Base-by-base conservation (phyloP, 2,888 invertebrate species). In the Petrolisthes manimaculis region DNA sequence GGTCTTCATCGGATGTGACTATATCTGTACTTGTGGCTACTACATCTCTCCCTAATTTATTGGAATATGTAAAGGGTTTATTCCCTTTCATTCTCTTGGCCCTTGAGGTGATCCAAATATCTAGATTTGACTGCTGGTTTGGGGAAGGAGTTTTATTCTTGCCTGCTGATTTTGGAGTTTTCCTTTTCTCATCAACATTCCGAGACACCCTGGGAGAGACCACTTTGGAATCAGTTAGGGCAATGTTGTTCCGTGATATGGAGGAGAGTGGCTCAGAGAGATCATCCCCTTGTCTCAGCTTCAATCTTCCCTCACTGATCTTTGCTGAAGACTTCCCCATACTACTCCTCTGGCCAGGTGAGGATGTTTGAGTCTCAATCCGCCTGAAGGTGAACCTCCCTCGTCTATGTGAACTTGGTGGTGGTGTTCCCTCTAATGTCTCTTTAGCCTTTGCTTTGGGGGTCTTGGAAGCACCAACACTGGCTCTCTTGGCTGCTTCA, bases 141-240 rank as follows among this genome's bases (percentile, higher is more conserved):
- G 37, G 14, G 18, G n/a, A 18, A 14, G 54, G 53, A 18, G 71
- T 71, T 21, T 71, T 71, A 37, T 37, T 37, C n/a, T 71, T 71
- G 21, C 61, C 61, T 61, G 12, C 18, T 61, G 61, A 61, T 18
- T 3, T 9, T 61, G 71, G 71, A 71, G 71, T 71, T n/a, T 71
- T 71, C 4, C 18, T 75, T 75, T 84, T 37, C 53, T 71, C 51
- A 53, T 80, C 74, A 12, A 55, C 61, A 6, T 80, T 69, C 37
- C 9, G n/a, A 5, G n/a, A 9, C 24, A 69, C 84, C 21, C n/a
- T 80, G 4, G 88, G 84, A 53, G 88, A 67, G 61, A 74, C 24
- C 5, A 85, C 85, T 54, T 69, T 86, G n/a, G 86, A 80, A 54
- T 86, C 86, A 69, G 80, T 51, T 21, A 86, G 80, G 37, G 86